Evolutionary conservation across 2,797 vertebrate genomes (phyloP), one percentile per base, ranked within the genome.

Genomic region (Triplophysa yarkandensis): DNA sequence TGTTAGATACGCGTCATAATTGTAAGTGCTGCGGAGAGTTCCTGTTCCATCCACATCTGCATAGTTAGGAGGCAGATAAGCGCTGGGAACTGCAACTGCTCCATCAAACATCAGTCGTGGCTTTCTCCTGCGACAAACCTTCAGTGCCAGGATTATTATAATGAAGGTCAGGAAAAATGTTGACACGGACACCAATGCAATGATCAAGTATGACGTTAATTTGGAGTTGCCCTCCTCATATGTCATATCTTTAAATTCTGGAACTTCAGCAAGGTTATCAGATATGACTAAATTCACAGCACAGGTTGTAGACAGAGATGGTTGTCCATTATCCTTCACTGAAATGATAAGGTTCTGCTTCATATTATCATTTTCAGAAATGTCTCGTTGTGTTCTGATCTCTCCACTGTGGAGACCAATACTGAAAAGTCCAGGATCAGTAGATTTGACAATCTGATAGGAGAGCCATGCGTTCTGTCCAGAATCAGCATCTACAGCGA

Each of bases 401-500:
- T 81, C 77, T 74, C 80, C 80, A 34, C 54, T 81, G 41, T 80
- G 75, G 19, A 74, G 19, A 41, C 87, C 89, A 54, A 94, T 87
- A 0, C 81, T 80, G 76, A 94, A 94, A 54, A 93, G 90, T 68
- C 90, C 90, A 62, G 90, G 82, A 79, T 93, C 91, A 11, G 91
- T 79, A 64, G 88, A 88, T 34, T 91, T 88, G 63, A 90, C 10
- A 25, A 94, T 86, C 39, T 85, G 86, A 25, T 93, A 94, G 73
- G 89, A 92, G 57, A 93, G 91, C 92, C 92, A 93, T 57, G 92
- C 90, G 1, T 93, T 94, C 82, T 92, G 91, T 6, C 93, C 93
- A 14, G 89, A 86, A 11, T 94, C 93, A 0, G 87, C 86, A 1
- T 94, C 93, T 84, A 92, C 90, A 0, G 91, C 92, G 28, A 94